Percentiles rank a stretch among this genome's conserved stretches.
Evolutionary conservation across 2,113 vertebrate species (phyloP).

Genomic region (Guaruba guarouba): DNA sequence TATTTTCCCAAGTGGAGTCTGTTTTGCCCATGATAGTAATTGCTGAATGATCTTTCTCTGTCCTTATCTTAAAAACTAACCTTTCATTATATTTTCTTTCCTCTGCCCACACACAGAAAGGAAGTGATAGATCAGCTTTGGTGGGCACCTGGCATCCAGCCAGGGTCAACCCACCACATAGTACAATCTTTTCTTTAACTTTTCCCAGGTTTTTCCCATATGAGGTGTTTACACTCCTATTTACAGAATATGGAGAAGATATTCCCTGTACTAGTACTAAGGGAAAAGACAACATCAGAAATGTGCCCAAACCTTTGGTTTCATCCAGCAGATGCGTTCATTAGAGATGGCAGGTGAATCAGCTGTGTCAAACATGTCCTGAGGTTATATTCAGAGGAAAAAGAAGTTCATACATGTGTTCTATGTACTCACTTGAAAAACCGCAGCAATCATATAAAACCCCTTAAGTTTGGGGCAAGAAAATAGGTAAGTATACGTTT

Average conservation of each 20-base stretch:
- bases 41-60: background rate
- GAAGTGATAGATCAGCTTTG: background rate
- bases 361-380: fast-evolving
- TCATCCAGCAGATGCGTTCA: background rate
- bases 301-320: background rate
- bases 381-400: background rate
- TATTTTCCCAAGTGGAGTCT: background rate
- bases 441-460: fast-evolving
- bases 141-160: background rate
- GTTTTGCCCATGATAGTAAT: background rate
- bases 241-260: background rate
- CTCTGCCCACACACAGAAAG: background rate
- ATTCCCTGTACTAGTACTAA: background rate
- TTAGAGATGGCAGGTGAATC: background rate
- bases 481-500: background rate
- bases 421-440: background rate
- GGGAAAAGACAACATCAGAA: background rate
- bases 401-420: background rate
- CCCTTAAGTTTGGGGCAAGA: background rate
- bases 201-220: background rate
- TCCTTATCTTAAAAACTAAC: background rate
- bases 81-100: background rate
- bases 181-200: background rate
- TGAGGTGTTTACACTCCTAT: background rate
- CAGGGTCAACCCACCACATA: background rate